phyloP scores from a whole-genome alignment of 2,113 vertebrate species.

The Canis aureus region DNA sequence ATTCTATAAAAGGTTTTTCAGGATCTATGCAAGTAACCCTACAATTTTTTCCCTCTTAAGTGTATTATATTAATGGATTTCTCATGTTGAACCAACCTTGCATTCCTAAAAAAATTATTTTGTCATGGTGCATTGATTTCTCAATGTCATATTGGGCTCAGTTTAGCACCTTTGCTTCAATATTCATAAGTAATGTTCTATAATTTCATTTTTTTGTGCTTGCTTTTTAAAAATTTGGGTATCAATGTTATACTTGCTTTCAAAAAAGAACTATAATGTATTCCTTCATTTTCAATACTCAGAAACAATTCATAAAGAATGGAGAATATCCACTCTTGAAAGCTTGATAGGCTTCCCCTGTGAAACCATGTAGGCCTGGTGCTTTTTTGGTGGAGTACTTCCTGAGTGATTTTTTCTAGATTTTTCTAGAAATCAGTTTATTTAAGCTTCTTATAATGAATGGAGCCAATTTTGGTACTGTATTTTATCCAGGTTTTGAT shows the following conservation, averaged over 20 bases:
- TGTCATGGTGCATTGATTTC: not conserved
- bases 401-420: not conserved
- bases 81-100: constrained; percentile 45
- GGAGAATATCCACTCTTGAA: not conserved
- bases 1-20: not conserved
- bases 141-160: not conserved
- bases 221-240: not conserved
- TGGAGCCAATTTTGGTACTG: not conserved
- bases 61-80: not conserved
- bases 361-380: not conserved
- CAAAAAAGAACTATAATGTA: not conserved
- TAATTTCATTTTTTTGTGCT: not conserved
- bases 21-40: not conserved
- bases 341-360: not conserved
- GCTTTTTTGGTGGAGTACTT: not conserved
- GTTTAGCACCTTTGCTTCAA: not conserved
- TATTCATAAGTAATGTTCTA: not conserved
- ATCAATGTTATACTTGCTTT: not conserved
- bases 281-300: not conserved
- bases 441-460: not conserved
- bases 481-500: not conserved
- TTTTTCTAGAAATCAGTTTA: not conserved
- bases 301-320: not conserved
- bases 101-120: not conserved
- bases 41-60: not conserved